A percentile compares a stretch with the other conserved stretches of the same genome.
phyloP scores from a whole-genome alignment of 2,797 vertebrate species.

The Ficedula albicollis region DNA sequence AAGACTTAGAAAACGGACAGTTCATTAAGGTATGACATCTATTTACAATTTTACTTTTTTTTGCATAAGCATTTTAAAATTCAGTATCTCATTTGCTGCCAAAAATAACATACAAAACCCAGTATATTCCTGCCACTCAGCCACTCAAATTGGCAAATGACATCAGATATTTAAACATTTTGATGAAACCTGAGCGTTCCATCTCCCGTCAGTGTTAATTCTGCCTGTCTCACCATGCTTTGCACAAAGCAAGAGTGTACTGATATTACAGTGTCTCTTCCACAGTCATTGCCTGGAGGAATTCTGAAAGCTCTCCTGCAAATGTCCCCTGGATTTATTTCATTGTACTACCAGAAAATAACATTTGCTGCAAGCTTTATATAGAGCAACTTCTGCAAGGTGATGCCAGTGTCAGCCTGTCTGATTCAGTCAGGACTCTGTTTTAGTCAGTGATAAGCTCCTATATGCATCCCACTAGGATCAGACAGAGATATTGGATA shows the following conservation, averaged over 20 bases:
- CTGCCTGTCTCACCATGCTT: neutral
- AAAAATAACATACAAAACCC: neutral
- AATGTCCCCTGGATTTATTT: conserved; percentile 43
- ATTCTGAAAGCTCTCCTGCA: conserved; percentile 35
- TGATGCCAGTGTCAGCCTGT: neutral
- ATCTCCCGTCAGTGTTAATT: neutral
- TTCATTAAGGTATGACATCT: neutral
- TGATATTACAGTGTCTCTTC: neutral
- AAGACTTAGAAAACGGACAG: neutral
- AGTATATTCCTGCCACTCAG: neutral
- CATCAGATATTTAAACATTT: neutral
- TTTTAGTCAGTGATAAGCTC: neutral
- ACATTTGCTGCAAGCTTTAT: conserved; percentile 26
- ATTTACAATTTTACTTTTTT: neutral
- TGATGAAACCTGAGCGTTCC: neutral
- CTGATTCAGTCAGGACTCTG: conserved; percentile 15
- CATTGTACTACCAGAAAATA: conserved; percentile 31
- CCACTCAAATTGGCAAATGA: neutral
- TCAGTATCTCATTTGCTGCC: neutral
- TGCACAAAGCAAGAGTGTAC: neutral
- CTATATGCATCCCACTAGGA: conserved; percentile 8
- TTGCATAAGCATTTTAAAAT: neutral
- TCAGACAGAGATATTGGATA: neutral
- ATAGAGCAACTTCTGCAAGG: conserved; percentile 25
- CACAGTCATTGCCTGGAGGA: conserved; percentile 38